Base-by-base conservation (phyloP, 2,888 invertebrate genomes). In the Amblyjoppa fuscipennis region DNA sequence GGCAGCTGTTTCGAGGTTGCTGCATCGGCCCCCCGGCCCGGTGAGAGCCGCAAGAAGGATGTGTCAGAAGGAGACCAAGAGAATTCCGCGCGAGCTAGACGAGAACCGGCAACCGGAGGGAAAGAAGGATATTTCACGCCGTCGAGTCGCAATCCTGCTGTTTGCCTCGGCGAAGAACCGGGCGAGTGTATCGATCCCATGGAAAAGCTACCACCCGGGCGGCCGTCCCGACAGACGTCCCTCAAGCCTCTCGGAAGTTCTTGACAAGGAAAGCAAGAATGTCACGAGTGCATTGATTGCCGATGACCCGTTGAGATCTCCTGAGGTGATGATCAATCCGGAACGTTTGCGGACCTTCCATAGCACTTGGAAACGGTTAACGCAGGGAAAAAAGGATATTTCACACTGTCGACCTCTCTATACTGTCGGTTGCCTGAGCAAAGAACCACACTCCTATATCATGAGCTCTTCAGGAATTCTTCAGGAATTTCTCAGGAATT, bases 91-190 rank as follows among this genome's bases (percentile, higher is more conserved):
- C 16, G 13, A n/a, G 20, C 80, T 68, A 28, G 25, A 77, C 34
- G 38, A 45, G 45, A 34, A 45, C 28, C 66, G 3, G 45, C 4
- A 2, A 45, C 41, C 69, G 49, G 70, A 31, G 76, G 83, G 85
- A 80, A 84, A 86, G 85, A 61, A 88, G 79, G 78, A 84, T 89
- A 82, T 88, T 88, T 88, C 88, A 80, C 84, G 80, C 83, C 85
- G 81, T 81, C 85, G 74, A 64, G 79, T 87, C 85, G 89, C 88
- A 91, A 89, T 89, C 88, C 87, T 80, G 83, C 87, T 88, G 88
- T 90, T 90, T 89, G 88, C 89, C 88, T 87, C 84, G 80, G 84
- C 88, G 89, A 90, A 89, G 41, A 28, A 7, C 28, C 25, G 9
- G 0, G 61, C 49, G 34, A 3, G 31, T 20, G 38, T 64, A 75